A percentile compares a stretch with the other conserved stretches of the same genome.
phyloP scores from a whole-genome alignment of 1,140 invertebrate species.

The Frieseomelitta varia region DNA sequence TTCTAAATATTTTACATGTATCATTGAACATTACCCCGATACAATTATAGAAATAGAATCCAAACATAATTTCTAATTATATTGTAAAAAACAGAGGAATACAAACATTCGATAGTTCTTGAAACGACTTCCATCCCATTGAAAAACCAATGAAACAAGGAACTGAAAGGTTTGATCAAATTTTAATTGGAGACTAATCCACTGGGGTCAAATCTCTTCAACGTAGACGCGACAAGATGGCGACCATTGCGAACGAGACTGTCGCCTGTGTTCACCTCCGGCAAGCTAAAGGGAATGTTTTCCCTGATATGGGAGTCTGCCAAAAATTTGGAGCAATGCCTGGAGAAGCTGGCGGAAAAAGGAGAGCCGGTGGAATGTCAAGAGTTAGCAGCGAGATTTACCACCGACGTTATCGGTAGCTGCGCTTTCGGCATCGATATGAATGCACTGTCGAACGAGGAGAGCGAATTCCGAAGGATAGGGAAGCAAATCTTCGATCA shows the following conservation, averaged over 20 bases:
- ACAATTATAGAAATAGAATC: no score
- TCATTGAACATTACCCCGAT: no score
- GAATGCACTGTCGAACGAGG: constrained; percentile 79
- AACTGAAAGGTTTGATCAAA: background rate
- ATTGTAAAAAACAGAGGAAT: no score
- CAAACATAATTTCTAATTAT: no score
- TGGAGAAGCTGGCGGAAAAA: constrained; percentile 64
- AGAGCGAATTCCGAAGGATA: constrained; percentile 79
- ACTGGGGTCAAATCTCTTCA: constrained; percentile 71
- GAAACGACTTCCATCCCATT: no score
- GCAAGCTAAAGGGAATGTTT: constrained; percentile 73
- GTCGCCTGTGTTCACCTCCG: constrained; percentile 69
- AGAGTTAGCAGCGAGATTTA: constrained; percentile 79
- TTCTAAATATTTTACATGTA: no score
- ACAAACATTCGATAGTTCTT: no score
- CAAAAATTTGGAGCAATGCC: constrained; percentile 73
- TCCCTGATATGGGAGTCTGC: constrained; percentile 64
- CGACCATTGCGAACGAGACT: constrained; percentile 80
- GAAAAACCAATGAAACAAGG: no score
- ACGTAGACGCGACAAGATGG: constrained; percentile 78
- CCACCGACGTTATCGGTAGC: constrained; percentile 82
- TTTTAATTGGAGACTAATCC: constrained; percentile 53
- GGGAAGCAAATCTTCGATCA: constrained; percentile 67
- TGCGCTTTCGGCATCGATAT: constrained; percentile 74
- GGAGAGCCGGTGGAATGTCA: constrained; percentile 78